These are phyloP conservation scores for Pseudolycoriella hygida DNA, from an alignment of 2,888 invertebrate genomes.

Conservation along the genomic window DNA sequence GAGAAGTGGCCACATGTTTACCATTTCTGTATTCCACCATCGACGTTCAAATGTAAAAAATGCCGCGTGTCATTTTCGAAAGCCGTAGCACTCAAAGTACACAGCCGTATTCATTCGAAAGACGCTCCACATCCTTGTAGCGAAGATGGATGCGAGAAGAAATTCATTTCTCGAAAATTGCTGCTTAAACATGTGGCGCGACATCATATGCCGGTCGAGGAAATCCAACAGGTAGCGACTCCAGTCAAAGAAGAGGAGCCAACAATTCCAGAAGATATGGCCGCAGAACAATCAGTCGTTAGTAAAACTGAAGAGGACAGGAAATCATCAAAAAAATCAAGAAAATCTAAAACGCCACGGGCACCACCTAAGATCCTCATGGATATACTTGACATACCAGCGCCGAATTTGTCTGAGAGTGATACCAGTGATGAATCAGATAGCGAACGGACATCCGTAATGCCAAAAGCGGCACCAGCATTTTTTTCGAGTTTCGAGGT, in stretches of 20 bases:
- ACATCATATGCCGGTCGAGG: conserved; percentile 31
- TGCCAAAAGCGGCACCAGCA: conserved; percentile 5
- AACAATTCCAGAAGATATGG: not conserved
- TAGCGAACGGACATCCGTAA: conserved; percentile 17
- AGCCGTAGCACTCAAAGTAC: conserved; percentile 67
- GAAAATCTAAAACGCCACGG: conserved; percentile 15
- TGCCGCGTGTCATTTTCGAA: conserved; percentile 56
- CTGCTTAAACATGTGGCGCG: conserved; percentile 49
- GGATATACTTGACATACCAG: conserved; percentile 55
- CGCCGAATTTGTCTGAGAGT: conserved; percentile 68
- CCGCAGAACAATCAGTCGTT: not conserved
- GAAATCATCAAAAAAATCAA: conserved; percentile 26
- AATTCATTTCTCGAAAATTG: conserved; percentile 66
- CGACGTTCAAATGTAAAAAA: conserved; percentile 61
- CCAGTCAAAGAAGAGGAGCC: not conserved
- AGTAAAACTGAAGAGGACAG: conserved; percentile 7
- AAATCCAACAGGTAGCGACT: conserved; percentile 2
- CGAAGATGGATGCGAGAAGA: conserved; percentile 51
- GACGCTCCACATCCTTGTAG: conserved; percentile 49
- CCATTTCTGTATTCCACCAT: conserved; percentile 74
- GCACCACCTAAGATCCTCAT: conserved; percentile 27
- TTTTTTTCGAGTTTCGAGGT: not conserved
- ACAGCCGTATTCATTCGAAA: conserved; percentile 63
- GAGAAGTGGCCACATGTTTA: conserved; percentile 87
- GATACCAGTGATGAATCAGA: conserved; percentile 59